Conservation (phyloP, 2,888 invertebrate species). For the Nebria brevicollis region DNA sequence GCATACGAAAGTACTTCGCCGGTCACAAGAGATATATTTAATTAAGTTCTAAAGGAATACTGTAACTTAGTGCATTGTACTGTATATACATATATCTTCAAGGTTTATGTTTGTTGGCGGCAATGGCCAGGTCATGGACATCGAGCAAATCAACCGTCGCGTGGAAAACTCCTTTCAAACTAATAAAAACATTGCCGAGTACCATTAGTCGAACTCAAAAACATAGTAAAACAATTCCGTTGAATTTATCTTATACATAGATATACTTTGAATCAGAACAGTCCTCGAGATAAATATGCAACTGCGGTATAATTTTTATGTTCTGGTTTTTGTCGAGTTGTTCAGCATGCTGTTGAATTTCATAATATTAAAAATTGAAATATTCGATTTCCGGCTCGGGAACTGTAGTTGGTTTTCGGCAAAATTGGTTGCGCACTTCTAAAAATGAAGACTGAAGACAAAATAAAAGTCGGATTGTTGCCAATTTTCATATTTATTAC, state of each 20-base stretch:
- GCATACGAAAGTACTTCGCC: neutral
- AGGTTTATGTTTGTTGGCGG: slow-evolving; percentile 11
- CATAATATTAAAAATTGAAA: neutral
- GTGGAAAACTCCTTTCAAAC: slow-evolving; percentile 54
- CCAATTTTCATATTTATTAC: neutral
- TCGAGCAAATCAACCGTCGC: slow-evolving; percentile 53
- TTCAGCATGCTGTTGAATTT: neutral
- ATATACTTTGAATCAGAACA: neutral
- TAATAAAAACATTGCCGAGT: slow-evolving; percentile 53
- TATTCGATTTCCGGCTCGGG: neutral
- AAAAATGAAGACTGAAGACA: neutral
- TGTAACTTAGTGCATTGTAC: neutral
- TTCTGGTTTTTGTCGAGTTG: neutral
- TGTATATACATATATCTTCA: neutral
- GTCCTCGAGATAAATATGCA: neutral
- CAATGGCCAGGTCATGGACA: slow-evolving; percentile 42
- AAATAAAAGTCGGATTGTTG: neutral
- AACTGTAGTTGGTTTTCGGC: slow-evolving; percentile 6
- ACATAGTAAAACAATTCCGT: slow-evolving; percentile 50
- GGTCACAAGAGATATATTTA: slow-evolving; percentile 14
- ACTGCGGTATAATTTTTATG: slow-evolving; percentile 2
- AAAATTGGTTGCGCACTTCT: slow-evolving; percentile 32
- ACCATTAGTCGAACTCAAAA: slow-evolving; percentile 52
- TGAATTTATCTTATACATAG: slow-evolving; percentile 50
- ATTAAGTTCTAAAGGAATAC: slow-evolving; percentile 10